Evolutionary conservation across 2,888 invertebrate species (phyloP).

Genomic region (Crepidodera aurea): DNA sequence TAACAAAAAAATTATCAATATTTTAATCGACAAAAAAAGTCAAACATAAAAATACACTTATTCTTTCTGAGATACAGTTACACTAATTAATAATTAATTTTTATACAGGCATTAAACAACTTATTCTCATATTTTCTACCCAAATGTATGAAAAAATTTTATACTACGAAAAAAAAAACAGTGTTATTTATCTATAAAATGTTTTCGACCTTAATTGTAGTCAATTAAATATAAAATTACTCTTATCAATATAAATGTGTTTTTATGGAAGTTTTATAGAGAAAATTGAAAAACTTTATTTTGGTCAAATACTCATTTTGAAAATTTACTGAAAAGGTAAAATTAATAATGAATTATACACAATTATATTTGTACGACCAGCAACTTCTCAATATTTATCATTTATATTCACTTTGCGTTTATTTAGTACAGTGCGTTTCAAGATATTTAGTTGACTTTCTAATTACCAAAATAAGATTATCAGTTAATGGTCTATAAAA

Average conservation of each 20-base stretch:
- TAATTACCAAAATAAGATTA: too few relatives aligned
- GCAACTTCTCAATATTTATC: too few relatives aligned
- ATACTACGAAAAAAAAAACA: too few relatives aligned
- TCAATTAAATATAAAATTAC: conserved; percentile 21
- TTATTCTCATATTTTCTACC: conserved; percentile 5
- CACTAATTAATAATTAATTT: conserved; percentile 10
- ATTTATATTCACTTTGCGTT: too few relatives aligned
- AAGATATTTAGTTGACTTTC: too few relatives aligned
- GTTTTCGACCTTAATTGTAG: conserved; percentile 19
- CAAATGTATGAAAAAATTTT: conserved; percentile 13
- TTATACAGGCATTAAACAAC: conserved; percentile 25
- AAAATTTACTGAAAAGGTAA: background rate
- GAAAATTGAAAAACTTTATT: background rate
- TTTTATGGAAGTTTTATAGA: conserved; percentile 22
- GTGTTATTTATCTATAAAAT: conserved; percentile 16
- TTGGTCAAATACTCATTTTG: background rate
- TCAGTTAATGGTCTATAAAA: too few relatives aligned
- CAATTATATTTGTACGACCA: too few relatives aligned
- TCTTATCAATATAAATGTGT: conserved; percentile 7
- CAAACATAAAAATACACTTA: conserved; percentile 20
- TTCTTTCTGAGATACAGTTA: too few relatives aligned
- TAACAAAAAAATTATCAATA: background rate
- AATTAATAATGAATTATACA: background rate
- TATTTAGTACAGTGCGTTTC: too few relatives aligned
- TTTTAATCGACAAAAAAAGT: conserved; percentile 16